A percentile compares a stretch with the other conserved stretches of the same genome.
phyloP scores from a whole-genome alignment of 2,888 invertebrate genomes.

The Polietes domitor region DNA sequence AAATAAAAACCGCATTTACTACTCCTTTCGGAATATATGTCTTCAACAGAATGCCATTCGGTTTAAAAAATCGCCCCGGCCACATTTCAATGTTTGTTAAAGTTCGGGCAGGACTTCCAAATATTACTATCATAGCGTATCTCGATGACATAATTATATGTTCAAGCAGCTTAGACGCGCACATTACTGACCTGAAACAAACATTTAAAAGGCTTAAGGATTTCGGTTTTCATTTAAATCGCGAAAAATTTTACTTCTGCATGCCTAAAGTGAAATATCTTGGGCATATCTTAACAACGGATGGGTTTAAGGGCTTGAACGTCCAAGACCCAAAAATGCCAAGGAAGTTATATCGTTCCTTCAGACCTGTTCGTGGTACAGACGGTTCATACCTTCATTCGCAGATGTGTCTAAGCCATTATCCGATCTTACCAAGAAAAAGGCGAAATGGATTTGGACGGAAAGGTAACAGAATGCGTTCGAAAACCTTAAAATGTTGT shows the following conservation, averaged over 20 bases:
- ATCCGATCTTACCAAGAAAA: slow-evolving; percentile 72
- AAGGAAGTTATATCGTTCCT: slow-evolving; percentile 70
- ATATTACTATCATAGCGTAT: slow-evolving; percentile 62
- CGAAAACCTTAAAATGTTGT: slow-evolving; percentile 62
- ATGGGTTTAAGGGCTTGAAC: slow-evolving; percentile 67
- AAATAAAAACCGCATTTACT: slow-evolving; percentile 73
- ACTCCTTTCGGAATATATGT: slow-evolving; percentile 74
- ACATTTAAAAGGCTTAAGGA: slow-evolving; percentile 41
- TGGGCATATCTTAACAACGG: slow-evolving; percentile 72
- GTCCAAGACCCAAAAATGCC: slow-evolving; percentile 62
- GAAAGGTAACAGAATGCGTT: slow-evolving; percentile 62
- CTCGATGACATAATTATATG: slow-evolving; percentile 72
- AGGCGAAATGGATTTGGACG: slow-evolving; percentile 45
- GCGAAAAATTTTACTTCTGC: slow-evolving; percentile 69
- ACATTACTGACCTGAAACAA: slow-evolving; percentile 72
- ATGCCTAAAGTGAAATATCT: slow-evolving; percentile 70
- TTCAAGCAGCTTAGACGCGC: slow-evolving; percentile 69
- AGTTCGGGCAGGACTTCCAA: slow-evolving; percentile 62
- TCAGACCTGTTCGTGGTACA: slow-evolving; percentile 73
- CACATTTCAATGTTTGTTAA: slow-evolving; percentile 73
- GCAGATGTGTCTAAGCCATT: slow-evolving; percentile 70
- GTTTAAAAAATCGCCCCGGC: slow-evolving; percentile 74
- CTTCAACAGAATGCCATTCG: slow-evolving; percentile 76
- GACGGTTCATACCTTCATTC: slow-evolving; percentile 62
- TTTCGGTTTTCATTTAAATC: slow-evolving; percentile 70